These are phyloP conservation scores for Araneus ventricosus DNA, from an alignment of 1,140 invertebrate genomes.

Conservation along the genomic window DNA sequence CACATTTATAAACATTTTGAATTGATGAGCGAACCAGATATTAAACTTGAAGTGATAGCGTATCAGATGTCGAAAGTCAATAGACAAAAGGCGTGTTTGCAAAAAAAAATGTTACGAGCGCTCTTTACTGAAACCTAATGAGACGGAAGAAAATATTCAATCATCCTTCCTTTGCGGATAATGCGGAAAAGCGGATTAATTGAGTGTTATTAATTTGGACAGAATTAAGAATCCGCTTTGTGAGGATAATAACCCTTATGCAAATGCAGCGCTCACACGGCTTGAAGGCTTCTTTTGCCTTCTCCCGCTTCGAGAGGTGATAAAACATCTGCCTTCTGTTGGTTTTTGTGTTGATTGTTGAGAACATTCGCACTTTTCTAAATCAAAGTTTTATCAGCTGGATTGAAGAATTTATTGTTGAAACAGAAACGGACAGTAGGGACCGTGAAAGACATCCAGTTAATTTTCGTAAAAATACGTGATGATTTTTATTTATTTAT, in stretches of 20 bases:
- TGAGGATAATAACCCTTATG: conserved; percentile 20
- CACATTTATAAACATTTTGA: background rate
- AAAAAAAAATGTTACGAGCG: background rate
- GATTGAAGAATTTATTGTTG: no score
- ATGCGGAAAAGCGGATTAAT: conserved; percentile 50
- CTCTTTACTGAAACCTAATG: conserved; percentile 1
- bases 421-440: no score
- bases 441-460: no score
- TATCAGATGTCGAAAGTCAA: conserved; percentile 4
- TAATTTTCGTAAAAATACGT: no score
- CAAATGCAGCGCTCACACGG: background rate
- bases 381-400: no score
- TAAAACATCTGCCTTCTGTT: background rate
- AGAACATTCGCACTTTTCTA: no score
- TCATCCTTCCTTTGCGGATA: conserved; percentile 13
- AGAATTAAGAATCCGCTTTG: background rate
- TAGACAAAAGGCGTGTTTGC: background rate
- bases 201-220: conserved; percentile 45
- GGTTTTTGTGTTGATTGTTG: background rate
- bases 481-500: no score
- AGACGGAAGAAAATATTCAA: conserved; percentile 23
- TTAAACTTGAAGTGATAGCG: background rate
- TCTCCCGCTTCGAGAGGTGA: background rate
- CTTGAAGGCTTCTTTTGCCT: background rate
- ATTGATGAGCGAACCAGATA: background rate